A percentile compares a stretch with the other conserved stretches of the same genome.
Conservation (phyloP, 1,140 invertebrate genomes). For the Gryon sp. region DNA sequence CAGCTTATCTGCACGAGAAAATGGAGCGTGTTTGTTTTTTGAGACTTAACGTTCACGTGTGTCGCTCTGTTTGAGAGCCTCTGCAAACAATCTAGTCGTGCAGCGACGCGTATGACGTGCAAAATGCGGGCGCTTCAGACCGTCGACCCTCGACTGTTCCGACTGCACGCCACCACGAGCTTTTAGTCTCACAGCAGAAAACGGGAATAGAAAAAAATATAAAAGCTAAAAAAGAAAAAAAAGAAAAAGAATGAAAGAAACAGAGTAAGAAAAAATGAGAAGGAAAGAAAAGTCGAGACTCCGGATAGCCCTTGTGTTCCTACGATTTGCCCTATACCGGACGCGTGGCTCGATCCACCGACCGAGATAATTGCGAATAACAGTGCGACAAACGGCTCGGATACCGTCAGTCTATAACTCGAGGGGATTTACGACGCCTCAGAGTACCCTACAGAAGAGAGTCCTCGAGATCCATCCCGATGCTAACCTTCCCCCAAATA, state of each 20-base stretch:
- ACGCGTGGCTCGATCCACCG: slow-evolving; percentile 75
- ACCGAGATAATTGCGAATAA: slow-evolving; percentile 79
- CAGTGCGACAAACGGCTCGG: slow-evolving; percentile 76
- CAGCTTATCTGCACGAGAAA: slow-evolving; percentile 56
- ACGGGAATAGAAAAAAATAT: slow-evolving; percentile 36
- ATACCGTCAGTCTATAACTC: slow-evolving; percentile 69
- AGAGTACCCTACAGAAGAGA: slow-evolving; percentile 35
- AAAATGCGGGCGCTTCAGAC: slow-evolving; percentile 78
- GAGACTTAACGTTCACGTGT: slow-evolving; percentile 34
- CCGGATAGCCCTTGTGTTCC: slow-evolving; percentile 54
- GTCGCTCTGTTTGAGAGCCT: slow-evolving; percentile 76
- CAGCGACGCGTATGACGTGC: slow-evolving; percentile 80
- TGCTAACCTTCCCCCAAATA: slow-evolving; percentile 23
- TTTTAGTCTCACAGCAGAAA: slow-evolving; percentile 58
- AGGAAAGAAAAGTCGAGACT: slow-evolving; percentile 45
- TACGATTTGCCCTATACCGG: slow-evolving; percentile 65
- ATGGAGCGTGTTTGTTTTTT: slow-evolving; percentile 60
- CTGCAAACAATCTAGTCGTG: slow-evolving; percentile 80
- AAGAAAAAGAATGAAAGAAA: no score
- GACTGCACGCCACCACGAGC: slow-evolving; percentile 51
- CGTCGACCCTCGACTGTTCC: slow-evolving; percentile 70
- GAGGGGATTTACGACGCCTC: slow-evolving; percentile 62
- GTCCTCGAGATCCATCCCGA: slow-evolving; percentile 16
- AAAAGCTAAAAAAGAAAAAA: no score
- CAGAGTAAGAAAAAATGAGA: no score